Evolutionary conservation across 2,888 invertebrate species (phyloP).

Genomic region (Hesperia comma): DNA sequence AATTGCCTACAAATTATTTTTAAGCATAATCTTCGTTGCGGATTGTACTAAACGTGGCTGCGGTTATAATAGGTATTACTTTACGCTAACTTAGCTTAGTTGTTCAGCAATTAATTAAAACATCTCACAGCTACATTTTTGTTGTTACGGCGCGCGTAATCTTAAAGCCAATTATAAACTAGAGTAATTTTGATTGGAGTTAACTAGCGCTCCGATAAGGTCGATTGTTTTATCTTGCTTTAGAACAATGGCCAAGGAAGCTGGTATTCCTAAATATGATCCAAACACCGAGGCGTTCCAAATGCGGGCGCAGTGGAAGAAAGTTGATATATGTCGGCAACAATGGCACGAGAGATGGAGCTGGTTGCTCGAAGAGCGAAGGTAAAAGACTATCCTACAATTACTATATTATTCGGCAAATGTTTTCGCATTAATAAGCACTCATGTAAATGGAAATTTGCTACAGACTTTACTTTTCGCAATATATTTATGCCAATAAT

Average conservation of each 20-base stretch:
- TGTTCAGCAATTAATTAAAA: conserved; percentile 5
- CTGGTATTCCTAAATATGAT: conserved; percentile 56
- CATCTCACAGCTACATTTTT: conserved; percentile 1
- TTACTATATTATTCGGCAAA: too few relatives aligned
- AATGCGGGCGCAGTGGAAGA: conserved; percentile 76
- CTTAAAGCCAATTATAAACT: conserved; percentile 22
- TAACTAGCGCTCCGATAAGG: conserved; percentile 1
- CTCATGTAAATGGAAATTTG: too few relatives aligned
- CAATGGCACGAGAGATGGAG: conserved; percentile 74
- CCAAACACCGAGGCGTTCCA: conserved; percentile 76
- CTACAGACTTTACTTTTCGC: too few relatives aligned
- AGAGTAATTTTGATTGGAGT: conserved; percentile 13
- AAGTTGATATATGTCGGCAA: conserved; percentile 69
- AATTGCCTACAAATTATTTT: neutral
- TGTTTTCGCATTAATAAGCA: too few relatives aligned
- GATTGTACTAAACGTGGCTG: too few relatives aligned
- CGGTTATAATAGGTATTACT: too few relatives aligned
- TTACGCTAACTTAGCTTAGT: neutral
- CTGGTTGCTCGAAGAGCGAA: conserved; percentile 73
- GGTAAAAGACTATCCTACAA: conserved; percentile 48
- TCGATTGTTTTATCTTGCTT: conserved; percentile 13
- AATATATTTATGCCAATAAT: too few relatives aligned
- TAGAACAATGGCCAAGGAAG: conserved; percentile 54
- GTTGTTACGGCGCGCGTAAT: conserved; percentile 15
- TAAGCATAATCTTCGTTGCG: too few relatives aligned